phyloP scores from a whole-genome alignment of 2,888 invertebrate genomes.

The Physocephala rufipes region DNA sequence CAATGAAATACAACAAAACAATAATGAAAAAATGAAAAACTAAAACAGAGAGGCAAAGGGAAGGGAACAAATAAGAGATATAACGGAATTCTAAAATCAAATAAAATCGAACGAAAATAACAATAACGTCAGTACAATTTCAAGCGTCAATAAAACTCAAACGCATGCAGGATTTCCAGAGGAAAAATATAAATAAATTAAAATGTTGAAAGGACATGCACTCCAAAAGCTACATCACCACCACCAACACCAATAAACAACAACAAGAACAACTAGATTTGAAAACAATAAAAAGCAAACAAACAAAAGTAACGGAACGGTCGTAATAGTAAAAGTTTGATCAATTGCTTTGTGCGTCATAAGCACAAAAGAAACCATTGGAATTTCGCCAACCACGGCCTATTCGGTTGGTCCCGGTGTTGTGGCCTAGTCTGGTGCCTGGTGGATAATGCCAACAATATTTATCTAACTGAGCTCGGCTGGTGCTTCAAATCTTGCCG shows the following conservation, averaged over 20 bases:
- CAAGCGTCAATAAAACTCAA: neutral
- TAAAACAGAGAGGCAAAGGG: no score
- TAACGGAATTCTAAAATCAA: no score
- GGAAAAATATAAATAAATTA: neutral
- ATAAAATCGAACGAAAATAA: no score
- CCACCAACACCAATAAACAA: constrained; percentile 7
- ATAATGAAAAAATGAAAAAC: no score
- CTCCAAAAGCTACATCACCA: neutral
- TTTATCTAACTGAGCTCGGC: neutral
- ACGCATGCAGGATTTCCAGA: neutral
- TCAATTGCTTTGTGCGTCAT: constrained; percentile 15
- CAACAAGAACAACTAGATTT: no score
- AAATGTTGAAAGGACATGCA: neutral
- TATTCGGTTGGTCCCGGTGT: neutral
- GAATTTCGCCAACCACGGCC: constrained; percentile 6
- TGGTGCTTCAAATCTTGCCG: neutral
- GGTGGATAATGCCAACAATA: neutral
- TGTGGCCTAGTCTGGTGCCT: neutral
- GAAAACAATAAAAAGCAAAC: neutral
- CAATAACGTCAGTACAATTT: neutral
- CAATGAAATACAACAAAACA: no score
- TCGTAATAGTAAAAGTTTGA: constrained; percentile 7
- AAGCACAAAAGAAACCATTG: constrained; percentile 9
- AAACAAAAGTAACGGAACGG: neutral
- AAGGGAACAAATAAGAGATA: no score